phyloP scores from a whole-genome alignment of 2,888 invertebrate genomes.

The Margaritifera margaritifera region DNA sequence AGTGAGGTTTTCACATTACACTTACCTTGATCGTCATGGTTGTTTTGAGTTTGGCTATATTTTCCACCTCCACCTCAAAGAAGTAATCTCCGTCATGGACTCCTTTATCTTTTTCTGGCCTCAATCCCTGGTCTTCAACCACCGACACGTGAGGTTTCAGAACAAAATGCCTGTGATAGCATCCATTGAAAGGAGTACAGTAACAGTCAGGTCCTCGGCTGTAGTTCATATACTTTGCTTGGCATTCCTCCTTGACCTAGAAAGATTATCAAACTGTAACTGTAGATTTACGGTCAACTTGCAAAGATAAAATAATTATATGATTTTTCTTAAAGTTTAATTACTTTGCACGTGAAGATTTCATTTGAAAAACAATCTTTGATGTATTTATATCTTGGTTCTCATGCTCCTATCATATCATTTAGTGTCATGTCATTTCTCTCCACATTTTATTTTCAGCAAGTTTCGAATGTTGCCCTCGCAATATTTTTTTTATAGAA shows the following conservation, averaged over 20 bases:
- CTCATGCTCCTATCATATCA: too few species aligned
- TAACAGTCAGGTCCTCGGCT: constrained; percentile 46
- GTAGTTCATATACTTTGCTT: constrained; percentile 24
- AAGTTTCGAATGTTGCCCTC: too few species aligned
- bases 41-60: constrained; percentile 41
- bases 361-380: too few species aligned
- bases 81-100: constrained; percentile 51
- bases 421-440: too few species aligned
- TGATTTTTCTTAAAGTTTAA: too few species aligned
- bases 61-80: constrained; percentile 48
- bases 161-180: constrained; percentile 45
- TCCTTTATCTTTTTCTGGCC: constrained; percentile 28
- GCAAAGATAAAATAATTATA: too few species aligned
- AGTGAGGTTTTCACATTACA: neutral
- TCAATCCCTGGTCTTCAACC: constrained; percentile 25
- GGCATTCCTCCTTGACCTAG: constrained; percentile 29
- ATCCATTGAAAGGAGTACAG: constrained; percentile 45
- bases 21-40: constrained; percentile 29
- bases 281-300: too few species aligned
- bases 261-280: neutral
- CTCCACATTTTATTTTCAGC: too few species aligned
- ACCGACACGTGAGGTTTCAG: constrained; percentile 29
- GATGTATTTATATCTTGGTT: too few species aligned
- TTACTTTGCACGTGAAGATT: too few species aligned
- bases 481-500: too few species aligned